A percentile compares a stretch with the other conserved stretches of the same genome.
Evolutionary conservation across 2,888 invertebrate species (phyloP).

Genomic region (Ophioninae sp.): DNA sequence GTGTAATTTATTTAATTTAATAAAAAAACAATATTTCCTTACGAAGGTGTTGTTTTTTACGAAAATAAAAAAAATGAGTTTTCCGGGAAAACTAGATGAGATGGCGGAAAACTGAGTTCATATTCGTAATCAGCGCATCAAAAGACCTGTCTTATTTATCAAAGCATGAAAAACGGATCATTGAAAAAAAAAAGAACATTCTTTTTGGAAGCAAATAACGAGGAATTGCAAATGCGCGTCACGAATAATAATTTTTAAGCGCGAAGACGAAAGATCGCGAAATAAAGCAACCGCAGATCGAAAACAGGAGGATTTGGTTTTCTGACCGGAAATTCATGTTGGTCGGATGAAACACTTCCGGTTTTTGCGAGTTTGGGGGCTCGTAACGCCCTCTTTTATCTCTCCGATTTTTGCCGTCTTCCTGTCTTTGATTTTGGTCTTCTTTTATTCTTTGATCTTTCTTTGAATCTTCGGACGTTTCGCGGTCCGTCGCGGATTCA

Average conservation of each 20-base stretch:
- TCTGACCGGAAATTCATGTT: constrained; percentile 58
- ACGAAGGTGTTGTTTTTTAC: too few species aligned
- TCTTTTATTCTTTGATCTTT: constrained; percentile 27
- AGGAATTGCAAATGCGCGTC: background rate
- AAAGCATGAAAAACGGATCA: background rate
- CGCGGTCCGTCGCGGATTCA: constrained; percentile 56
- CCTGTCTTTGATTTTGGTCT: constrained; percentile 50
- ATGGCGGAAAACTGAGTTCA: too few species aligned
- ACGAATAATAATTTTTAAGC: constrained; percentile 36
- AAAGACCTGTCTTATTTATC: too few species aligned
- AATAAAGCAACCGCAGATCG: constrained; percentile 10
- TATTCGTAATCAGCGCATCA: too few species aligned
- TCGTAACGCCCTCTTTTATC: constrained; percentile 37
- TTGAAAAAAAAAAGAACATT: background rate
- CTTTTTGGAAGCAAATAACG: background rate
- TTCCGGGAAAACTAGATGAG: too few species aligned
- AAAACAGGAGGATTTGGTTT: background rate
- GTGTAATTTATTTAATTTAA: too few species aligned
- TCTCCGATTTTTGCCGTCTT: constrained; percentile 49
- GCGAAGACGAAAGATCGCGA: constrained; percentile 30
- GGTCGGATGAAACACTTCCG: constrained; percentile 55
- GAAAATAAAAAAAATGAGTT: too few species aligned
- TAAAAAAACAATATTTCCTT: too few species aligned
- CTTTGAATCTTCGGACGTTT: constrained; percentile 42
- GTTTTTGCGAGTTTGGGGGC: constrained; percentile 24